Conservation (phyloP, 2,888 invertebrate species). For the Cheilosia vernalis region DNA sequence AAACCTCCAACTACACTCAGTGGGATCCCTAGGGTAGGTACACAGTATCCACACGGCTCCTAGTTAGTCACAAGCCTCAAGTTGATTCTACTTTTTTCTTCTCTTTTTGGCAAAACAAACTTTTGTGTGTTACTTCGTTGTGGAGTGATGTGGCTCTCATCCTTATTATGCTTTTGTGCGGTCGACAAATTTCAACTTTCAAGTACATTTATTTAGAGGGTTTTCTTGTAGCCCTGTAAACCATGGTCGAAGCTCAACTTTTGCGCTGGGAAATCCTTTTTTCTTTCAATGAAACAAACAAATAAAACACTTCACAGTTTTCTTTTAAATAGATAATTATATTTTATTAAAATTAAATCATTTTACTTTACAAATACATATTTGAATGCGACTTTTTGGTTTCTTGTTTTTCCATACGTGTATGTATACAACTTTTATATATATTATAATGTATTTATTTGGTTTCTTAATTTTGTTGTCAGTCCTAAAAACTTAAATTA, state of each 20-base stretch:
- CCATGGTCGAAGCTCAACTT: background rate
- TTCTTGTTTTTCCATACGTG: conserved; percentile 11
- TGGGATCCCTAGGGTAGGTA: background rate
- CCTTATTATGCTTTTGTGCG: conserved; percentile 4
- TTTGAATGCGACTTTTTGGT: conserved; percentile 32
- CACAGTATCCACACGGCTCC: background rate
- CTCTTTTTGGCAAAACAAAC: conserved; percentile 18
- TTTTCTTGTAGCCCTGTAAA: background rate
- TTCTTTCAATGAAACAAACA: background rate
- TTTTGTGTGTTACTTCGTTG: no score
- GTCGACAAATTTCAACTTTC: conserved; percentile 29
- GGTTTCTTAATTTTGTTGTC: conserved; percentile 48
- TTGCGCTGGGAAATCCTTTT: background rate
- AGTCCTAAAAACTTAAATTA: conserved; percentile 65
- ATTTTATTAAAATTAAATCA: conserved; percentile 72
- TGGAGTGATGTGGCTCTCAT: no score
- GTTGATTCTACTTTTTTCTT: conserved; percentile 32
- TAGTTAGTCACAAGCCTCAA: background rate
- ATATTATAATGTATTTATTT: conserved; percentile 32
- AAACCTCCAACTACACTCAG: conserved; percentile 57
- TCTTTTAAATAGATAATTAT: conserved; percentile 48
- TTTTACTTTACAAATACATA: conserved; percentile 72
- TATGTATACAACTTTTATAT: conserved; percentile 19
- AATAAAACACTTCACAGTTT: background rate
- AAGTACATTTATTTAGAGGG: conserved; percentile 31